Evolutionary conservation across 2,888 invertebrate species (phyloP), one percentile per base, ranked within the genome.

Genomic region (Dasypogon diadema): DNA sequence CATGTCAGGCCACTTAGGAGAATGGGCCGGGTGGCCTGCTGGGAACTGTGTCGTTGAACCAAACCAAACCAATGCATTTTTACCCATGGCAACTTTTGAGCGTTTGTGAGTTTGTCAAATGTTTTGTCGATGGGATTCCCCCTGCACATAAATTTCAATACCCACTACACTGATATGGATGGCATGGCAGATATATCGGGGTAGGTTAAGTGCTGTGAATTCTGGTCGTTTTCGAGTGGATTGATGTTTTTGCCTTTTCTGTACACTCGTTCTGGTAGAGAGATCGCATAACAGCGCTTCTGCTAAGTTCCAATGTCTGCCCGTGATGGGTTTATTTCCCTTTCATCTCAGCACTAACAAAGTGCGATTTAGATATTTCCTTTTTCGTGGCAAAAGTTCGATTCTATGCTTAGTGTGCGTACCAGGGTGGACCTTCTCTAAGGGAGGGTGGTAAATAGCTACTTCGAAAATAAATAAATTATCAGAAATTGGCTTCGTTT

Each of bases 101-200:
- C 16, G 18, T 3, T 16, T 46, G 46, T 14, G 65, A 46, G 46
- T 46, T 65, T 65, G 46, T 65, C 65, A 65, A 65, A 65, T 46
- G 65, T 65, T 65, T 65, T 65, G 46, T 65, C 65, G 48, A 65
- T 65, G 46, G 65, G 24, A 22, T 65, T 48, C 46, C 65, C 65
- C 42, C 42, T 42, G 42, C 42, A 63, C 18, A 63, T 63, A 63
- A 63, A 63, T 63, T 42, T 42, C 37, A 22, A 42, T 37, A 63
- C 42, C 42, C 42, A 18, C 48, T 30, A 16, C 34, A 30, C 30
- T 30, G 8, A 30, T 30, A 30, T 4, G 8, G 56, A 30, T 10
- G 24, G 10, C 1, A 22, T 4, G 55, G 21, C 4, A 37, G 18
- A 30, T 42, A 63, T 18, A 42, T 18, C 8, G 16, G 26, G 60